Evolutionary conservation across 2,113 vertebrate genomes (phyloP), one percentile per base, ranked within the genome.

Genomic region (Tricholaema leucomelas): DNA sequence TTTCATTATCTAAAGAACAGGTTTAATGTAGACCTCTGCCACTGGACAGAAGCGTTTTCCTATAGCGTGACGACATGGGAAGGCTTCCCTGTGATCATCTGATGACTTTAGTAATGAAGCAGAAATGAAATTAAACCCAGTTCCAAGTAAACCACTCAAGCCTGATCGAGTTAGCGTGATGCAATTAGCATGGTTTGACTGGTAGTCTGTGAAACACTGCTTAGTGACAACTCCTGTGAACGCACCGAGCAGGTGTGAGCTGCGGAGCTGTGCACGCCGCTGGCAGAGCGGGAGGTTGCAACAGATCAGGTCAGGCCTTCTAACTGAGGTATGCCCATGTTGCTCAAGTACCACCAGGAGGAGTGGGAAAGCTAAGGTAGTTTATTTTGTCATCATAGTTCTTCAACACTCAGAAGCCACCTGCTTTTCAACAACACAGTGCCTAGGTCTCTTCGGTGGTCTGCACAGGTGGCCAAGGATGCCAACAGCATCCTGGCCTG

Each of bases 61-160:
- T 56, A 12, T 38, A 33, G 13, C 8, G 1, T 9, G 2, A 69
- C 90, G 71, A 85, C 71, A 21, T 67, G 40, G 71, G 48, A 88
- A 73, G 24, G 82, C 63, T 87, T 89, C 59, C n/a, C 19, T 6
- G 5, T 2, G 5, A 55, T 85, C 63, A 17, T 81, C 79, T 76
- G 72, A 89, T 76, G 72, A 77, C 91, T 92, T n/a, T 20, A 52
- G 28, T 89, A 87, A 87, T 42, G 67, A 91, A 77, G 67, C 60
- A 92, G 72, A 85, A 92, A 91, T 91, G 5, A 83, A 93, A 91
- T 91, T 89, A 94, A 94, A 59, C 36, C 66, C 86, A 24, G 77
- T 93, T 90, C 55, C 73, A 81, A 86, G 66, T 88, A 77, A 91
- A 91, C 86, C 63, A 76, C 60, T 63, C 1, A 2, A 33, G 36